Evolutionary conservation across 2,797 vertebrate genomes (phyloP).

Genomic region (Emys orbicularis): DNA sequence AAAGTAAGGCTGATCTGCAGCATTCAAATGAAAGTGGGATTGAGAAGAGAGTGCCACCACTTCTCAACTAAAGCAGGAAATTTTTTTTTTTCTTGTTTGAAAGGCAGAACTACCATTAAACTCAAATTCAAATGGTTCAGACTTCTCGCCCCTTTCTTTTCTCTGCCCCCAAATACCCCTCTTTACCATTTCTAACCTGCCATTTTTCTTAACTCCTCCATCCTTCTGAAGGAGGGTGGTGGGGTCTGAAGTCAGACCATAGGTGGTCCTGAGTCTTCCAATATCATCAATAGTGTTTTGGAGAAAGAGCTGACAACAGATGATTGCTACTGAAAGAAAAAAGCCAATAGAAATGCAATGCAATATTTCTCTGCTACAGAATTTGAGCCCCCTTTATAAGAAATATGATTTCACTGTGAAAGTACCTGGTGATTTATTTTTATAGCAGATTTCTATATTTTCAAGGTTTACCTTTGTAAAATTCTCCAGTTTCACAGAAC

Average conservation of each 20-base stretch:
- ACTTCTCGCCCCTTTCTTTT: slow-evolving; percentile 12
- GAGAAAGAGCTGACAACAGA: slow-evolving; percentile 56
- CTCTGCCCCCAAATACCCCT: not conserved
- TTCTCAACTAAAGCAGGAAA: slow-evolving; percentile 1
- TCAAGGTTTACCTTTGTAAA: not conserved
- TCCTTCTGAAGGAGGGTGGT: not conserved
- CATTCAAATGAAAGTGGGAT: not conserved
- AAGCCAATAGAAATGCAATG: not conserved
- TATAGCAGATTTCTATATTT: not conserved
- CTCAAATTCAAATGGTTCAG: accelerated
- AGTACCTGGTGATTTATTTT: not conserved
- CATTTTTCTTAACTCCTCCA: not conserved
- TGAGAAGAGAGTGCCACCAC: not conserved
- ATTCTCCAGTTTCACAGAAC: accelerated
- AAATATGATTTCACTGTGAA: slow-evolving; percentile 20
- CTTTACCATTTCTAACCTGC: not conserved
- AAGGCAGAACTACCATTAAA: not conserved
- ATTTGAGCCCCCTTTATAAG: not conserved
- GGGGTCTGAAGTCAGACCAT: not conserved
- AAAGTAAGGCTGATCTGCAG: not conserved
- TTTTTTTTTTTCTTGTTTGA: not conserved
- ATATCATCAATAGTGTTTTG: slow-evolving; percentile 8
- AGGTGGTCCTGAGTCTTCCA: not conserved
- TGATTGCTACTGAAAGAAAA: not conserved
- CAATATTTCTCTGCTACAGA: not conserved